These are phyloP conservation scores for Papilio aristodemus DNA, from an alignment of 1,140 invertebrate species.

Conservation along the genomic window DNA sequence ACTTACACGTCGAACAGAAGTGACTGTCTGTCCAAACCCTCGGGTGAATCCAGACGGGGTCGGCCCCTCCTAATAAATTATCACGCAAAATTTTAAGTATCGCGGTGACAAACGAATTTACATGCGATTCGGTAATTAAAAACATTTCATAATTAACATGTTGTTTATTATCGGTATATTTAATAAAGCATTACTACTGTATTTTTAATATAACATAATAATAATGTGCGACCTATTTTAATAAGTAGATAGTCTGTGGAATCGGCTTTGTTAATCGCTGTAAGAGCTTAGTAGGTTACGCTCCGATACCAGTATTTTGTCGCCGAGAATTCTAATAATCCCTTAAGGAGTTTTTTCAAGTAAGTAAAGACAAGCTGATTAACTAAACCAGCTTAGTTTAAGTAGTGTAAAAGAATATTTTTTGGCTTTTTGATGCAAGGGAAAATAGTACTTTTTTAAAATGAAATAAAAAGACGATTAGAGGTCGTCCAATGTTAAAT, in stretches of 20 bases:
- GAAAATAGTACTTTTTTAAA: not conserved
- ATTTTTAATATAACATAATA: not conserved
- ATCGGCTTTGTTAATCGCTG: slow-evolving; percentile 25
- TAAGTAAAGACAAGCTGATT: slow-evolving; percentile 26
- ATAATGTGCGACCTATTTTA: not conserved
- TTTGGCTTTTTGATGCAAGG: not conserved
- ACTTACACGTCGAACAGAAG: not conserved
- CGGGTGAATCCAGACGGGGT: slow-evolving; percentile 12
- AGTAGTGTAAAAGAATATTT: not conserved
- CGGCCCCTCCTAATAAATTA: slow-evolving; percentile 21
- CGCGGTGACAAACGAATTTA: slow-evolving; percentile 17
- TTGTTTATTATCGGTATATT: not conserved
- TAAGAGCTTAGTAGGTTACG: slow-evolving; percentile 27
- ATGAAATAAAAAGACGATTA: too few relatives aligned
- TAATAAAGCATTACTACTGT: too few relatives aligned
- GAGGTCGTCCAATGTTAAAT: too few relatives aligned
- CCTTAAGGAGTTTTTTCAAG: slow-evolving; percentile 29
- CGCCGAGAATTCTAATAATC: slow-evolving; percentile 15
- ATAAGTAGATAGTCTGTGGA: slow-evolving; percentile 1
- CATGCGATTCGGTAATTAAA: slow-evolving; percentile 15
- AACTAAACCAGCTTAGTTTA: slow-evolving; percentile 20
- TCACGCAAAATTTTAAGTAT: slow-evolving; percentile 16
- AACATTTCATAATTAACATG: not conserved
- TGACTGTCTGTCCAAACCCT: slow-evolving; percentile 3
- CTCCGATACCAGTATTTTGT: not conserved